phyloP scores from a whole-genome alignment of 1,140 invertebrate genomes.

The Babylonia areolata region DNA sequence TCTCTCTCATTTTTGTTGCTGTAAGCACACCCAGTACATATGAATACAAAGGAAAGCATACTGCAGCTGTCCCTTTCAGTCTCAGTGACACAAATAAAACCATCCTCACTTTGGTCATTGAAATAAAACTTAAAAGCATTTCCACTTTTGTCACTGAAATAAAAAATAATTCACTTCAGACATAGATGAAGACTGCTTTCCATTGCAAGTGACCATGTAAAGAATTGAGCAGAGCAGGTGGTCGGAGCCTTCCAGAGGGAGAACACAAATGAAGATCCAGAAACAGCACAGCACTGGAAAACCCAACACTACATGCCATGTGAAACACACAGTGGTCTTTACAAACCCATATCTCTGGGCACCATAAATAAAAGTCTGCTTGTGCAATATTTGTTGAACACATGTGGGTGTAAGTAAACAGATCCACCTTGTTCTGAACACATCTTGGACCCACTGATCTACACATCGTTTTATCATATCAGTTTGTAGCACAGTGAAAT shows the following conservation, averaged over 20 bases:
- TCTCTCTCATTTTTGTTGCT: too few species aligned
- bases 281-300: not conserved
- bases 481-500: too few species aligned
- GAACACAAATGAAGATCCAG: not conserved
- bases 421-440: not conserved
- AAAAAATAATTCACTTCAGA: not conserved
- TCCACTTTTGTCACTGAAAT: too few species aligned
- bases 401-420: not conserved
- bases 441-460: too few species aligned
- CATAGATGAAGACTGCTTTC: not conserved
- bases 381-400: not conserved
- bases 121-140: not conserved
- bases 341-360: not conserved
- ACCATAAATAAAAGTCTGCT: not conserved
- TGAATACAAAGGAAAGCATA: too few species aligned
- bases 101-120: not conserved
- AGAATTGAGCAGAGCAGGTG: not conserved
- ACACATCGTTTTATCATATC: too few species aligned
- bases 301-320: not conserved
- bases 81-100: too few species aligned
- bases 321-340: not conserved
- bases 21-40: not conserved
- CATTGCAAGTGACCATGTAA: not conserved
- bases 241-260: not conserved
- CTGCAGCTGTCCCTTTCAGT: too few species aligned